phyloP scores from a whole-genome alignment of 2,113 vertebrate genomes.

The Athene cunicularia region DNA sequence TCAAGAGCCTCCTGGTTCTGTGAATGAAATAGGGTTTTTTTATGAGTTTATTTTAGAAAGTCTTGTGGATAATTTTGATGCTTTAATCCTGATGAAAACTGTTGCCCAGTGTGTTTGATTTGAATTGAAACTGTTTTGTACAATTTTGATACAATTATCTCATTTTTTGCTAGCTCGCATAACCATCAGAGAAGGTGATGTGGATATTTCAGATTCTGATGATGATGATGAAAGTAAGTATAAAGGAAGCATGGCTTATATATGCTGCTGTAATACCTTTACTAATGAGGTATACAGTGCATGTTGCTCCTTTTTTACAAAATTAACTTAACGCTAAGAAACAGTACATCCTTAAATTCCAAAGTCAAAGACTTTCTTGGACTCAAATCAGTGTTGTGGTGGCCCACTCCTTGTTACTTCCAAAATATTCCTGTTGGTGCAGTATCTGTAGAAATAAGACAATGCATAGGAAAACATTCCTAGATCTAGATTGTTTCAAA shows the following conservation, averaged over 20 bases:
- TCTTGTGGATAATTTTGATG: background rate
- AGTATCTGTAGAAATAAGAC: background rate
- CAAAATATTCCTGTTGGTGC: background rate
- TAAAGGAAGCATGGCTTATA: background rate
- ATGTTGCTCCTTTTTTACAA: background rate
- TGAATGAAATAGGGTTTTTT: background rate
- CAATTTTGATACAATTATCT: background rate
- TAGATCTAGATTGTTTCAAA: background rate
- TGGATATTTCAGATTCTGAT: conserved; percentile 93
- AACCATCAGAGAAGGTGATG: conserved; percentile 84
- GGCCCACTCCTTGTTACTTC: background rate
- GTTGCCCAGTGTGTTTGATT: background rate
- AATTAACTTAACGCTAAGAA: background rate
- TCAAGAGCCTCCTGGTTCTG: background rate
- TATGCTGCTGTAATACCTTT: background rate
- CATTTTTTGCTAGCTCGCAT: conserved; percentile 80
- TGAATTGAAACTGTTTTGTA: background rate
- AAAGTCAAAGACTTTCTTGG: background rate
- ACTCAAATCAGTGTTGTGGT: background rate
- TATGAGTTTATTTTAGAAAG: background rate
- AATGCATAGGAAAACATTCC: background rate
- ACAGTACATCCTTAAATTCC: background rate
- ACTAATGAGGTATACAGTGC: background rate
- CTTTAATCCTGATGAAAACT: background rate
- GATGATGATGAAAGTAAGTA: conserved; percentile 93